A percentile compares a stretch with the other conserved stretches of the same genome.
These are phyloP conservation scores for Hippolais icterina DNA, from an alignment of 2,113 vertebrate genomes.

Conservation along the genomic window DNA sequence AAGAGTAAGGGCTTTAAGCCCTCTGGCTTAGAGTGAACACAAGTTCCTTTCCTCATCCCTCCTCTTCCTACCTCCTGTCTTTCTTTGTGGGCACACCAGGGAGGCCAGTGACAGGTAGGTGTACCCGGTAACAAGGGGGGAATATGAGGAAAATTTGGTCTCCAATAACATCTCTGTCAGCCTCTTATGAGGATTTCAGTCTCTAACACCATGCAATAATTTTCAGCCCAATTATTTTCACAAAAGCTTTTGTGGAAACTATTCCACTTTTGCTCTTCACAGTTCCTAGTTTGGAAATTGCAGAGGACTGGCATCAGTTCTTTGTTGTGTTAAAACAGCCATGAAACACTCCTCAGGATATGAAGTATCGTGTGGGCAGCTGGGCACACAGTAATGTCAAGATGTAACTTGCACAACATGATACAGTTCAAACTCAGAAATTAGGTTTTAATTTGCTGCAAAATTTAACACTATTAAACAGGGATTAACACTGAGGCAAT, in stretches of 20 bases:
- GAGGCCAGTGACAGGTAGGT: background rate
- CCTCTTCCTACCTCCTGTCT: background rate
- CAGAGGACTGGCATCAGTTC: background rate
- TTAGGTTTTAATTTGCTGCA: slow-evolving; percentile 40
- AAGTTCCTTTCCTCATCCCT: background rate
- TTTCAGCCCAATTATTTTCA: background rate
- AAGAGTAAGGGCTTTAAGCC: background rate
- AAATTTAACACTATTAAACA: slow-evolving; percentile 26
- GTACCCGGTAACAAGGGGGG: background rate
- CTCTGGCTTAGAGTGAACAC: background rate
- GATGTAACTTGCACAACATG: background rate
- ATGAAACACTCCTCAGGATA: background rate
- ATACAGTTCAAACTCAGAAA: slow-evolving; percentile 12
- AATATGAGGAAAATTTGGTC: background rate
- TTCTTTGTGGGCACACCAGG: background rate
- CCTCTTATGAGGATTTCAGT: background rate
- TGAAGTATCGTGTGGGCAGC: background rate
- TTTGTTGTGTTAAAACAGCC: background rate
- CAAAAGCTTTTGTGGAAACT: background rate
- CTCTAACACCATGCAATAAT: background rate
- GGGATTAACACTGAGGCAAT: slow-evolving; percentile 22
- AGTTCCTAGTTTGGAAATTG: background rate
- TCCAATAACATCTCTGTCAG: background rate
- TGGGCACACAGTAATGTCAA: background rate
- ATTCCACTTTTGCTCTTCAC: background rate